These are phyloP conservation scores for Gallinago jamesoni DNA, from an alignment of 2,113 vertebrate species.

Conservation along the genomic window DNA sequence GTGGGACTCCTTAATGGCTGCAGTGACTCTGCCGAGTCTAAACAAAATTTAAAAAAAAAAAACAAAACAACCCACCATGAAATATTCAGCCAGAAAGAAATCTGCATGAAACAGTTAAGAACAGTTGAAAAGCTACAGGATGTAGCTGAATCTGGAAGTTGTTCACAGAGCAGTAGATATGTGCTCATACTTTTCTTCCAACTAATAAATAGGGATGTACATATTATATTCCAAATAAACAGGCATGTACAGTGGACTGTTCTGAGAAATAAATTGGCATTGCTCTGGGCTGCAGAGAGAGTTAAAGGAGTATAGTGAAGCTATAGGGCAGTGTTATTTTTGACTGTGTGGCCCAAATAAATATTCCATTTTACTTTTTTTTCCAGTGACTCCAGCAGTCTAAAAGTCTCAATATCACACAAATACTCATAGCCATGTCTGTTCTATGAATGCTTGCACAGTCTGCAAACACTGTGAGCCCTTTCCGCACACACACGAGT, in stretches of 20 bases:
- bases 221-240: neutral
- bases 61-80: neutral
- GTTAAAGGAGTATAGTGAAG: neutral
- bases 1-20: neutral
- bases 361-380: neutral
- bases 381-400: neutral
- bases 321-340: neutral
- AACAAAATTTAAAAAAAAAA: neutral
- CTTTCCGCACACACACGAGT: rapidly evolving
- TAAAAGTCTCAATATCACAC: neutral
- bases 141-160: neutral
- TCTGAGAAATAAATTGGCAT: neutral
- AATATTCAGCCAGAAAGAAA: neutral
- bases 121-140: neutral
- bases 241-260: neutral
- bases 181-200: neutral
- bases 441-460: neutral
- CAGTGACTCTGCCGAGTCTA: neutral
- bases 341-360: neutral
- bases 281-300: neutral
- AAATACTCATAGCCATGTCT: neutral
- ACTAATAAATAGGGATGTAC: neutral
- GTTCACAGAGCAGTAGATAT: neutral
- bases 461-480: neutral
- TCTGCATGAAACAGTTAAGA: neutral